phyloP scores from a whole-genome alignment of 2,113 vertebrate species.

The Equus przewalskii region DNA sequence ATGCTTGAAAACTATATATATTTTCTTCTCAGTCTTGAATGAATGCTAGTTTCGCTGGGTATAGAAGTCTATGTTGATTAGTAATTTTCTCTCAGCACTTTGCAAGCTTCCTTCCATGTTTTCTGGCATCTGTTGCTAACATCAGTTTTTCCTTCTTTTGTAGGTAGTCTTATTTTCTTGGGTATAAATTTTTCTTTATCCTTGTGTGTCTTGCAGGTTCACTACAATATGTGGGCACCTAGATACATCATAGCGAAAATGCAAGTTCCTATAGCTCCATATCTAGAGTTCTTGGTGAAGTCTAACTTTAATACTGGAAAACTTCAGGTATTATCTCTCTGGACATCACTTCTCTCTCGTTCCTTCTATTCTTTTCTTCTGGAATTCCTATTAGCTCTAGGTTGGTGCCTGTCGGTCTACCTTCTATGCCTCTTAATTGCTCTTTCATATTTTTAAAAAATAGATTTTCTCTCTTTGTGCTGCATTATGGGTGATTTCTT shows the following conservation, averaged over 20 bases:
- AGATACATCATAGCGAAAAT: background rate
- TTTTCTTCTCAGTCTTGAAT: background rate
- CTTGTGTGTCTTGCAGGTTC: background rate
- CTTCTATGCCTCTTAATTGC: background rate
- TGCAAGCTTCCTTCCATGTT: background rate
- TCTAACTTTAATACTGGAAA: constrained; percentile 12
- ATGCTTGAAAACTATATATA: background rate
- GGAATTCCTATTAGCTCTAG: background rate
- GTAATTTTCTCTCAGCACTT: constrained; percentile 19
- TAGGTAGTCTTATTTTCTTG: background rate
- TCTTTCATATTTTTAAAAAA: constrained; percentile 22
- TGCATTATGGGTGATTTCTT: constrained; percentile 40
- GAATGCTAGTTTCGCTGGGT: background rate
- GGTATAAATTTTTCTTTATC: background rate
- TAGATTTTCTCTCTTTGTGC: background rate
- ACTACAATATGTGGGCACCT: background rate
- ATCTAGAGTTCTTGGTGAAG: background rate
- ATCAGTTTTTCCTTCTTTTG: background rate
- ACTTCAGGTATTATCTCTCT: background rate
- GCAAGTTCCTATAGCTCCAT: background rate
- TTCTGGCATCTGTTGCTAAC: background rate
- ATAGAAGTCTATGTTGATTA: background rate
- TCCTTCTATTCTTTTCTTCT: background rate
- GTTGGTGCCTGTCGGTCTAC: background rate
- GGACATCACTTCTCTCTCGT: background rate